These are phyloP conservation scores for Pan troglodytes DNA, from an alignment of 2,113 vertebrate species.

Conservation along the genomic window DNA sequence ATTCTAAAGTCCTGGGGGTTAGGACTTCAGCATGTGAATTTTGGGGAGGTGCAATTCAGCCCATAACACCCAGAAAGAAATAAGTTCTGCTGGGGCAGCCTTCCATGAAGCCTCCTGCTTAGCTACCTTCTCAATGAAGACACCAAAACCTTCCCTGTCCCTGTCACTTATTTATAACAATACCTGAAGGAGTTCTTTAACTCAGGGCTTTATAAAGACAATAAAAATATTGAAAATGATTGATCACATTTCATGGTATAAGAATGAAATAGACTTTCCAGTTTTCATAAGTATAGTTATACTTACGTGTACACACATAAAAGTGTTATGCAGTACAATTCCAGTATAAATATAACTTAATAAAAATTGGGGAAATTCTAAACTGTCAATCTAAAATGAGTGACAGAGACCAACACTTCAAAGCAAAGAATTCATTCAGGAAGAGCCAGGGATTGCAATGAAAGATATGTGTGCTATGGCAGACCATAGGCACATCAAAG, in stretches of 20 bases:
- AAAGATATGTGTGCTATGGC: not conserved
- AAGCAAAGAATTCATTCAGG: not conserved
- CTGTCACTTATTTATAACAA: not conserved
- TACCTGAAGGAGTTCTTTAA: not conserved
- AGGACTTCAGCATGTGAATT: not conserved
- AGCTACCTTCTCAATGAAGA: not conserved
- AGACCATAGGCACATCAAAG: not conserved
- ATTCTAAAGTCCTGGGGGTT: not conserved
- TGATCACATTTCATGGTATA: not conserved
- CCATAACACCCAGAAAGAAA: not conserved
- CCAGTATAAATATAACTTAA: not conserved
- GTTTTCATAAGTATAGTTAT: not conserved
- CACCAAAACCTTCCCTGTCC: not conserved
- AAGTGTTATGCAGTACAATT: not conserved
- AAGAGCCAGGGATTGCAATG: not conserved
- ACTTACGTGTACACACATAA: not conserved
- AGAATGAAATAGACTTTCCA: not conserved
- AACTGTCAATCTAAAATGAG: not conserved
- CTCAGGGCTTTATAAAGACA: not conserved
- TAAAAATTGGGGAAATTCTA: not conserved
- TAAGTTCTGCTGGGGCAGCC: not conserved
- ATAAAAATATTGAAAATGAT: not conserved
- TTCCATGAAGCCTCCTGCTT: too few species aligned
- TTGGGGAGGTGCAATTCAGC: not conserved
- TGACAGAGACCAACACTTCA: not conserved